Evolutionary conservation across 2,797 vertebrate genomes (phyloP), one percentile per base, ranked within the genome.

Genomic region (Fratercula arctica): DNA sequence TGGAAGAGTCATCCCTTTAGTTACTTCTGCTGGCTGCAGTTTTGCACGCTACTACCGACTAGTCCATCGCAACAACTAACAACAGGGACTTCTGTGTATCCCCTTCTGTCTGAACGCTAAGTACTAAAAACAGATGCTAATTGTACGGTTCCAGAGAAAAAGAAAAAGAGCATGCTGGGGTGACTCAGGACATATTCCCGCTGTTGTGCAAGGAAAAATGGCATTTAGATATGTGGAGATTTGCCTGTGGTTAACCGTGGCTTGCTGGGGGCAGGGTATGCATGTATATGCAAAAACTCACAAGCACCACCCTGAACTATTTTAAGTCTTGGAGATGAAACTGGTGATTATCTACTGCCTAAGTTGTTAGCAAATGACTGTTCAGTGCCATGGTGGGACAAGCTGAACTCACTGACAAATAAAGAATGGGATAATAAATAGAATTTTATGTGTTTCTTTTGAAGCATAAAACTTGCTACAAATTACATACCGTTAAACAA

Each of bases 241-340:
- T 79, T 84, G 85, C 89, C 81, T 95, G 95, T 89, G 93, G 96
- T 93, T 94, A 81, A 64, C 46, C 90, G 73, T 39, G 92, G 94
- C 81, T 95, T 93, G 66, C 56, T 87, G 61, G 76, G 87, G 69
- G 82, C 74, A 56, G 87, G 72, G 45, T 79, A 86, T 67, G 89
- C 51, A 46, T 93, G 70, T 73, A n/a, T 60, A 63, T 84, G 74
- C 79, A 94, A 92, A 96, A 89, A 60, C 68, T 95, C 68, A 82
- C 74, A 97, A 97, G 90, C 93, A 97, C 97, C 98, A 97, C 98
- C 97, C 97, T 90, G 61, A 82, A 85, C 95, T 98, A 98, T 98
- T 98, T 98, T 96, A 96, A 96, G 74, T 96, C 93, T 90, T 97
- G 94, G 96, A 97, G 97, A 96, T 88, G 89, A 94, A 98, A 96